A percentile compares a stretch with the other conserved stretches of the same genome.
These are phyloP conservation scores for Phymastichus coffea DNA, from an alignment of 1,140 invertebrate species.

Conservation along the genomic window DNA sequence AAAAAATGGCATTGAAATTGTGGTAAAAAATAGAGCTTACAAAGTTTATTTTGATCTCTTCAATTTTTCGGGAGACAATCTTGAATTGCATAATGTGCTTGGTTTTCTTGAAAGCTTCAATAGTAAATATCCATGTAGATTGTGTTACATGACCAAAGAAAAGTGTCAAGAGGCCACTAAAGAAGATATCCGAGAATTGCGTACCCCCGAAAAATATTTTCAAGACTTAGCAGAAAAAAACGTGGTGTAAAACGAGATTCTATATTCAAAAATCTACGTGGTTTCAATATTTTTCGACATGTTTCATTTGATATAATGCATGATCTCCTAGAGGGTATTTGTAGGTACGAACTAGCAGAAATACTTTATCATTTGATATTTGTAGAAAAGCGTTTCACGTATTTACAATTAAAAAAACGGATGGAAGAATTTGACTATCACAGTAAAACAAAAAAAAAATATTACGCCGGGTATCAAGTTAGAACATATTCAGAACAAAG, in stretches of 20 bases:
- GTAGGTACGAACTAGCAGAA: constrained; percentile 26
- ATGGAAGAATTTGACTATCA: too few species aligned
- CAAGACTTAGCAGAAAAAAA: background rate
- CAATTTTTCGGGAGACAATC: constrained; percentile 29
- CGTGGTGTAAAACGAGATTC: constrained; percentile 29
- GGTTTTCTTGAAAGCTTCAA: constrained; percentile 30
- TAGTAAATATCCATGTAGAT: too few species aligned
- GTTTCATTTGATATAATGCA: constrained; percentile 33
- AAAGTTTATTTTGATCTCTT: too few species aligned
- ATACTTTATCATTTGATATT: too few species aligned
- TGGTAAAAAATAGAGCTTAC: constrained; percentile 22
- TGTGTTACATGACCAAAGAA: too few species aligned
- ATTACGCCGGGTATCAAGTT: too few species aligned
- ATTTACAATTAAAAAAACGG: too few species aligned
- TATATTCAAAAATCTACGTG: constrained; percentile 28
- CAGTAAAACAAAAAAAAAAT: too few species aligned
- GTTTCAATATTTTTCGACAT: too few species aligned
- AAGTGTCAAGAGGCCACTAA: constrained; percentile 25
- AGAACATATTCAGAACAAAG: too few species aligned
- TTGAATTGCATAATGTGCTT: constrained; percentile 28
- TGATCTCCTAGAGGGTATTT: too few species aligned
- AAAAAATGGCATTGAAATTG: constrained; percentile 27
- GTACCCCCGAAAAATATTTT: constrained; percentile 3
- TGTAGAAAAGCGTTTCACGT: too few species aligned
- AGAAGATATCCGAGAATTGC: constrained; percentile 25